A percentile compares a stretch with the other conserved stretches of the same genome.
Evolutionary conservation across 1,140 invertebrate species (phyloP).

Genomic region (Penaeus chinensis): DNA sequence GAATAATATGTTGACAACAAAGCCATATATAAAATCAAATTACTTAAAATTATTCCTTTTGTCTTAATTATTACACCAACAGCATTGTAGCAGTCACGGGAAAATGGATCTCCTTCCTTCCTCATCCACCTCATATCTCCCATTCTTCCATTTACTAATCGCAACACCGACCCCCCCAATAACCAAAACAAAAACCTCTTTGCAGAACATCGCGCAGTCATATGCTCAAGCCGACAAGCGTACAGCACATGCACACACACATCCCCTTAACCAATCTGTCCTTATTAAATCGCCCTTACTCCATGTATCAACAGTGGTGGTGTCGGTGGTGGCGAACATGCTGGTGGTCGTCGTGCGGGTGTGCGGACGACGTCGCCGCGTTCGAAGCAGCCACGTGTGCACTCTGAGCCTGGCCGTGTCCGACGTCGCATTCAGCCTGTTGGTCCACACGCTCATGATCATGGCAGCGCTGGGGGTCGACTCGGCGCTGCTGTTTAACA

Average conservation of each 20-base stretch:
- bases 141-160: too few species aligned
- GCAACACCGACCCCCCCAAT: too few species aligned
- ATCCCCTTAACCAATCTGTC: neutral
- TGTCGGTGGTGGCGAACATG: conserved; percentile 45
- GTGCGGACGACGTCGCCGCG: conserved; percentile 24
- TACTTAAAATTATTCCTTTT: too few species aligned
- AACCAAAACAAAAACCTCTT: too few species aligned
- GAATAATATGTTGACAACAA: too few species aligned
- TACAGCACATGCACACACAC: neutral
- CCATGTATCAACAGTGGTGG: conserved; percentile 29
- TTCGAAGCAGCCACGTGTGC: conserved; percentile 47
- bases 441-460: conserved; percentile 55
- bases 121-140: too few species aligned
- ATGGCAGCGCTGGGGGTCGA: conserved; percentile 47
- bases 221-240: neutral
- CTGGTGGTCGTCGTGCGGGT: conserved; percentile 47
- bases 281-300: neutral
- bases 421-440: conserved; percentile 46
- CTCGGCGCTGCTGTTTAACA: conserved; percentile 35
- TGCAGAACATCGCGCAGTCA: too few species aligned
- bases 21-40: too few species aligned
- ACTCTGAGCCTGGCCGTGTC: conserved; percentile 48
- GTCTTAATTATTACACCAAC: too few species aligned
- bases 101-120: too few species aligned
- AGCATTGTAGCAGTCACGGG: too few species aligned